Evolutionary conservation across 2,888 invertebrate species (phyloP).

Genomic region (Trisateles emortualis): DNA sequence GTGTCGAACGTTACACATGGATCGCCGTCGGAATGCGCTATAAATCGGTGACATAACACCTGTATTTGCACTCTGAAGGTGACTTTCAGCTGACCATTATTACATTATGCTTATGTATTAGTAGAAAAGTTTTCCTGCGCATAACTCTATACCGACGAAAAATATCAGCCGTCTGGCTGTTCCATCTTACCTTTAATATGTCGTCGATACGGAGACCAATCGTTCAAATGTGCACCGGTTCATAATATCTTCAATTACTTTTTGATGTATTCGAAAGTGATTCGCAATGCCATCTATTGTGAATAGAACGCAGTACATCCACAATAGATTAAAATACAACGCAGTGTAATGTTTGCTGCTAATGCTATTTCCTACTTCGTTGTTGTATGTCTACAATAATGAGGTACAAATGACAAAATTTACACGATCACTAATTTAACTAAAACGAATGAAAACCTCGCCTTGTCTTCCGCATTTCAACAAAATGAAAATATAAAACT

Average conservation of each 20-base stretch:
- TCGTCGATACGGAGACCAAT: conserved; percentile 1
- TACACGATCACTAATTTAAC: not conserved
- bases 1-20: conserved; percentile 38
- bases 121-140: not conserved
- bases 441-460: not conserved
- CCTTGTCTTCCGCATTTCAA: not conserved
- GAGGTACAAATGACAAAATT: not conserved
- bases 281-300: not conserved
- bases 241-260: conserved; percentile 4
- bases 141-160: not conserved
- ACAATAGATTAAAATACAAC: conserved; percentile 6
- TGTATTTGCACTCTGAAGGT: conserved; percentile 34
- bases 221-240: conserved; percentile 3
- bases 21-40: conserved; percentile 34
- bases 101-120: conserved; percentile 19
- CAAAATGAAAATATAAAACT: not conserved
- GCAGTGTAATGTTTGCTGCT: conserved; percentile 1
- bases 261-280: conserved; percentile 4
- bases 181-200: conserved; percentile 8
- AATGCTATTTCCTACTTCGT: not conserved
- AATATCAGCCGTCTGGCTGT: conserved; percentile 1
- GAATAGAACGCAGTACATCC: conserved; percentile 4
- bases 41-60: conserved; percentile 41
- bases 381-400: not conserved
- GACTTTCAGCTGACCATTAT: conserved; percentile 38